Evolutionary conservation across 2,888 invertebrate genomes (phyloP), one percentile per base, ranked within the genome.

Genomic region (Trileptium ribeirensis): DNA sequence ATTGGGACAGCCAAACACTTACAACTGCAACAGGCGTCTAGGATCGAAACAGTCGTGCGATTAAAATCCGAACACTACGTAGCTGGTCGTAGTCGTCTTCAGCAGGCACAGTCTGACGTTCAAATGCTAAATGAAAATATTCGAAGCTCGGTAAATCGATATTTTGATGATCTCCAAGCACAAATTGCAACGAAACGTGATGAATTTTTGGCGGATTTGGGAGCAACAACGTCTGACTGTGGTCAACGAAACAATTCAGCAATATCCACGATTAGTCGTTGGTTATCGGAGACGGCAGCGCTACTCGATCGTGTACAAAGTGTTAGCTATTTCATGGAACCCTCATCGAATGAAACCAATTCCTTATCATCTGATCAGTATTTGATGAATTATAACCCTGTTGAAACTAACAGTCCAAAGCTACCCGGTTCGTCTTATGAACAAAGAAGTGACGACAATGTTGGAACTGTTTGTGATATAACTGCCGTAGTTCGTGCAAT

Each of bases 81-180:
- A 8, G 37, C 1, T 3, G 2, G 79, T 24, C 37, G n/a, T 24
- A 33, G 51, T 15, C 29, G 67, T 38, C 38, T 81, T 1, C 37
- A 38, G 31, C 39, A 80, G 8, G 38, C 33, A 15, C 34, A 80
- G 39, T 33, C 74, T 1, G 29, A 2, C 19, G 80, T 80, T 24
- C 74, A 70, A 2, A 51, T 40, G 38, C 15, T 80, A 1, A 51
- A 78, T 40, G 80, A 80, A 29, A 81, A 79, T 40, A 67, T 81
- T 15, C 31, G 67, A n/a, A 40, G 78, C 33, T 80, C 78, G 19
- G 37, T 81, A n/a, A 33, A 81, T 8, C 29, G 33, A 19, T 81
- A 81, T 37, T 81, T 81, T 38, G 29, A 34, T 15, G 81, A 81
- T 38, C 29, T 81, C 1, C 31, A 51, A 51, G 8, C 24, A 24